These are phyloP conservation scores for Drosophila testacea DNA, from an alignment of 2,888 invertebrate genomes.

Conservation along the genomic window DNA sequence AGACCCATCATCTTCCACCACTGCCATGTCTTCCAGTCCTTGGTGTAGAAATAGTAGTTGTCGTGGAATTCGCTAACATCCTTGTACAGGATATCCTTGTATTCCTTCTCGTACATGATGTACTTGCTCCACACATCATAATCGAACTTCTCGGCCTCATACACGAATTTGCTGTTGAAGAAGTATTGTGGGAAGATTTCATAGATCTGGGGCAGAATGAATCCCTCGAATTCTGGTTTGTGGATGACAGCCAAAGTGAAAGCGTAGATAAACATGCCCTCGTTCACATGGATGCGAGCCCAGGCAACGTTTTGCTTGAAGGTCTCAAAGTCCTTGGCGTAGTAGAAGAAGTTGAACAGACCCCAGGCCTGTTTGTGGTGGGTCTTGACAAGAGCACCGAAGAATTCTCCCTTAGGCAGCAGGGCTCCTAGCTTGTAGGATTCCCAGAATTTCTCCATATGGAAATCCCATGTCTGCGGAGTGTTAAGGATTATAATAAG, in stretches of 20 bases:
- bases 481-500: background rate
- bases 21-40: constrained; percentile 81
- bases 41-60: constrained; percentile 72
- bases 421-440: constrained; percentile 84
- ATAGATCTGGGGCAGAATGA: constrained; percentile 90
- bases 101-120: constrained; percentile 82
- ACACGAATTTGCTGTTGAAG: constrained; percentile 90
- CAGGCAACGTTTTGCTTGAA: constrained; percentile 90
- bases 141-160: constrained; percentile 88
- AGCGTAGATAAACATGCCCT: constrained; percentile 91
- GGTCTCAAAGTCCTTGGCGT: constrained; percentile 90
- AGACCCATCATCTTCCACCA: constrained; percentile 82
- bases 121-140: constrained; percentile 76
- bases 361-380: constrained; percentile 87
- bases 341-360: constrained; percentile 89
- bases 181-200: constrained; percentile 92
- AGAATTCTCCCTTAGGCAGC: constrained; percentile 87
- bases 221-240: constrained; percentile 88
- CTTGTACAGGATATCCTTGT: constrained; percentile 84
- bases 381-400: constrained; percentile 85
- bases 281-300: constrained; percentile 89
- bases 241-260: constrained; percentile 89
- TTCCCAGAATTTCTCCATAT: constrained; percentile 79
- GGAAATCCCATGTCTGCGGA: constrained; percentile 65
- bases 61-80: constrained; percentile 65